Evolutionary conservation across 2,113 vertebrate genomes (phyloP), one percentile per base, ranked within the genome.

Genomic region (Pygoscelis adeliae): DNA sequence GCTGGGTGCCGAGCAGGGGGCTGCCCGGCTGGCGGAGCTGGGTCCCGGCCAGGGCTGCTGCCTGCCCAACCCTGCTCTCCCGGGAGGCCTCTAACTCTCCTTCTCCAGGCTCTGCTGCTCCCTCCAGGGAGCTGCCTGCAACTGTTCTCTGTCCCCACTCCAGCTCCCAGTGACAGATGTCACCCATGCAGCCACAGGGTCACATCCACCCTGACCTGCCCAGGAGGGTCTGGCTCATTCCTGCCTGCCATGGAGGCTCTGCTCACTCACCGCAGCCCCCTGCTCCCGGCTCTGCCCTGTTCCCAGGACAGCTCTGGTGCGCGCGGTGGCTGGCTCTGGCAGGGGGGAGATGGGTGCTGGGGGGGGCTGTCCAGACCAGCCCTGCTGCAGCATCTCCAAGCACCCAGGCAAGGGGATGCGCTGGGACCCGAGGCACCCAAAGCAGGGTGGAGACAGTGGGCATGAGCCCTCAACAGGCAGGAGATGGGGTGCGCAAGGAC

Each of bases 21-120:
- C 42, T 81, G 63, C 73, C 42, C 0, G 0, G 36, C 38, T 2
- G 1, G 46, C 0, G 0, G 74, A 56, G 52, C 80, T 62, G 32
- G 17, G 69, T 36, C 17, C 44, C 0, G 0, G 52, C 56, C 81
- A 83, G 53, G 49, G 58, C 34, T 93, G 49, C 80, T 42, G 71
- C 78, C 23, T 69, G 50, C 40, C 52, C 55, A 74, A 23, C 56
- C 62, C 49, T 65, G 59, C 50, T 50, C 58, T 73, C 65, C 38
- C 0, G 0, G 20, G 47, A 85, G 46, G 34, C 49, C 49, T 79
- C 62, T 10, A 15, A 16, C 5, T 25, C n/a, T 49, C 13, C 70
- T 70, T 63, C 87, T 55, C 52, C 82, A 69, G 61, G 49, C 85
- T 94, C 83, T 93, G 70, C 88, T 94, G 85, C 85, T 93, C 70